Percentiles rank a stretch among this genome's conserved stretches.
Evolutionary conservation across 2,797 vertebrate species (phyloP).

Genomic region (Rhincodon typus): DNA sequence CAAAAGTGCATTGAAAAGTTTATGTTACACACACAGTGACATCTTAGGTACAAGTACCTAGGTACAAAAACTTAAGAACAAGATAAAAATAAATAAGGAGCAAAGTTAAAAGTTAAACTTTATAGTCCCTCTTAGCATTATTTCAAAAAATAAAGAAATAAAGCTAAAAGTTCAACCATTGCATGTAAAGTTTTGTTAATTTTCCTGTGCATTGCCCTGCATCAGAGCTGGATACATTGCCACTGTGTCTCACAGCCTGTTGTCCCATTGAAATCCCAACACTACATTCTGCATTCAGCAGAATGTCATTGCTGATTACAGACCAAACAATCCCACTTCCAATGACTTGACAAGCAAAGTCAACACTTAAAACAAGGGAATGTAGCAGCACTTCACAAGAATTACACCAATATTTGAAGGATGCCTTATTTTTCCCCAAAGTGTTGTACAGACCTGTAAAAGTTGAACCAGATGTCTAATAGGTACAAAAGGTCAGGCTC

Average conservation of each 20-base stretch:
- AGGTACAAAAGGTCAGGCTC: neutral
- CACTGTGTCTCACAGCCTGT: neutral
- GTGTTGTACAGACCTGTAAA: neutral
- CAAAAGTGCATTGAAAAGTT: too few species aligned
- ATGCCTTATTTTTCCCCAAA: conserved; percentile 16
- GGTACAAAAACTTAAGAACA: too few species aligned
- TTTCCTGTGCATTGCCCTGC: neutral
- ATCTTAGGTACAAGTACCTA: too few species aligned
- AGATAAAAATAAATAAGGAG: too few species aligned
- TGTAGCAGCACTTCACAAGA: conserved; percentile 4
- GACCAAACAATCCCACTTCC: too few species aligned
- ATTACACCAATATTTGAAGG: neutral
- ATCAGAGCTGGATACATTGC: neutral
- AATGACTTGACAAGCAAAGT: too few species aligned
- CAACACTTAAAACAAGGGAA: neutral
- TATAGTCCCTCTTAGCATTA: too few species aligned
- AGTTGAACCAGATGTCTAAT: conserved; percentile 33
- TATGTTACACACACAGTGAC: too few species aligned
- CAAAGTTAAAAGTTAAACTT: too few species aligned
- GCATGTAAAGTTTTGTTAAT: neutral
- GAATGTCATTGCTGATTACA: too few species aligned
- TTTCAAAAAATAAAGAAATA: too few species aligned
- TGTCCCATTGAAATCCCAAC: neutral
- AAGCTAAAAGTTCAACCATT: too few species aligned
- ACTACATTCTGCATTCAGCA: neutral